Evolutionary conservation across 2,113 vertebrate species (phyloP).

Genomic region (Chamaea fasciata): DNA sequence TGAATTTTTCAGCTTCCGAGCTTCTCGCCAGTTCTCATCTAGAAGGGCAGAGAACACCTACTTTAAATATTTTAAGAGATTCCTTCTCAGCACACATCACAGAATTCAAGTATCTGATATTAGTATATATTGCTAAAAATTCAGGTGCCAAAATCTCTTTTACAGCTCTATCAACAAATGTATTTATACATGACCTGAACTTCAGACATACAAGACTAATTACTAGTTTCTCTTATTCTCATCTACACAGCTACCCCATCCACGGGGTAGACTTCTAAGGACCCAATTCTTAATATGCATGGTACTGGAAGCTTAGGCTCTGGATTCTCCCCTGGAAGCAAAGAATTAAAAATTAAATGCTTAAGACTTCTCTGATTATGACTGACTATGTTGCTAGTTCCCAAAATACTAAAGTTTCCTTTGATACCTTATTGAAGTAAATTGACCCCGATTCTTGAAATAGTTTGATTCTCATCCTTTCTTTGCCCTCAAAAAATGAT

Average conservation of each 20-base stretch:
- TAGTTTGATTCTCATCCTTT: not conserved
- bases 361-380: not conserved
- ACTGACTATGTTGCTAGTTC: not conserved
- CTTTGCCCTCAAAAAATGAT: not conserved
- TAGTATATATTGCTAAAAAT: not conserved
- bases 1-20: conserved; percentile 83
- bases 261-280: not conserved
- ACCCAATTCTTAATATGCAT: not conserved
- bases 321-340: not conserved
- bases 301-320: not conserved
- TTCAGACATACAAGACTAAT: not conserved
- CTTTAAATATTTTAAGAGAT: not conserved
- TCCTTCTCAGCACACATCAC: not conserved
- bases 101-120: not conserved
- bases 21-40: conserved; percentile 92
- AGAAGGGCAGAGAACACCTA: not conserved
- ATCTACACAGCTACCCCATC: not conserved
- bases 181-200: not conserved
- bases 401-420: not conserved
- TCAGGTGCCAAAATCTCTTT: fast-evolving
- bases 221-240: not conserved
- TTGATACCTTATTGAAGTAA: not conserved
- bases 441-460: not conserved
- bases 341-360: not conserved
- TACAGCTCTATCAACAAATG: not conserved